A percentile compares a stretch with the other conserved stretches of the same genome.
Conservation (phyloP, 2,888 invertebrate genomes). For the Oligia latruncula region DNA sequence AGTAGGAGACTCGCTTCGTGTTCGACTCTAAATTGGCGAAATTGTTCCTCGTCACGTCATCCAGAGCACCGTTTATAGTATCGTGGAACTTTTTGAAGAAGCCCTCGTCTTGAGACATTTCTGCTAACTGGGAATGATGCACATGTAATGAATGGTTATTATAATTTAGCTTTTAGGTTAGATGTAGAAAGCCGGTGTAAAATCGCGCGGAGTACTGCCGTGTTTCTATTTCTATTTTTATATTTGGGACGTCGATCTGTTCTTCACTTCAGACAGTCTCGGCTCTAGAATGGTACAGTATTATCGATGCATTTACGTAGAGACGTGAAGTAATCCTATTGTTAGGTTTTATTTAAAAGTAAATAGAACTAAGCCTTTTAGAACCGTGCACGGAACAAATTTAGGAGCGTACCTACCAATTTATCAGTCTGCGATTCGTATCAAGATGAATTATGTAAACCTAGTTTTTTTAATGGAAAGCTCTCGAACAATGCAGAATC, state of each 20-base stretch:
- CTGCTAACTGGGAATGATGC: constrained; percentile 55
- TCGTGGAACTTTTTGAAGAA: constrained; percentile 92
- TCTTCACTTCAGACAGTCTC: constrained; percentile 79
- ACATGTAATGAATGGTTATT: constrained; percentile 64
- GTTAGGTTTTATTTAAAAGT: not conserved
- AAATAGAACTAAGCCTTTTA: not conserved
- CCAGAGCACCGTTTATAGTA: constrained; percentile 88
- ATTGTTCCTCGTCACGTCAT: constrained; percentile 90
- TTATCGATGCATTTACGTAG: constrained; percentile 47
- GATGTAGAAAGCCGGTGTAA: constrained; percentile 75
- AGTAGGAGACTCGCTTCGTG: constrained; percentile 91
- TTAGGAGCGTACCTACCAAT: not conserved
- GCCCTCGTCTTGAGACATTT: constrained; percentile 84
- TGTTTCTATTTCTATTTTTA: constrained; percentile 87
- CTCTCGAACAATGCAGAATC: constrained; percentile 34
- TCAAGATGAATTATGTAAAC: constrained; percentile 1
- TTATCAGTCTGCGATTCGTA: constrained; percentile 3
- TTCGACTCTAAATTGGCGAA: constrained; percentile 91
- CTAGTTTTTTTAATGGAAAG: constrained; percentile 21
- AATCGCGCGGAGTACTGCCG: constrained; percentile 72
- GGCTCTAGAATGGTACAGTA: constrained; percentile 56
- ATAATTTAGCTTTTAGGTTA: constrained; percentile 75
- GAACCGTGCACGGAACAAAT: constrained; percentile 1
- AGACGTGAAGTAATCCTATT: constrained; percentile 24
- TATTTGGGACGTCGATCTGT: constrained; percentile 80